A percentile compares a stretch with the other conserved stretches of the same genome.
Conservation (phyloP, 2,113 vertebrate species). For the Manacus vitellinus region DNA sequence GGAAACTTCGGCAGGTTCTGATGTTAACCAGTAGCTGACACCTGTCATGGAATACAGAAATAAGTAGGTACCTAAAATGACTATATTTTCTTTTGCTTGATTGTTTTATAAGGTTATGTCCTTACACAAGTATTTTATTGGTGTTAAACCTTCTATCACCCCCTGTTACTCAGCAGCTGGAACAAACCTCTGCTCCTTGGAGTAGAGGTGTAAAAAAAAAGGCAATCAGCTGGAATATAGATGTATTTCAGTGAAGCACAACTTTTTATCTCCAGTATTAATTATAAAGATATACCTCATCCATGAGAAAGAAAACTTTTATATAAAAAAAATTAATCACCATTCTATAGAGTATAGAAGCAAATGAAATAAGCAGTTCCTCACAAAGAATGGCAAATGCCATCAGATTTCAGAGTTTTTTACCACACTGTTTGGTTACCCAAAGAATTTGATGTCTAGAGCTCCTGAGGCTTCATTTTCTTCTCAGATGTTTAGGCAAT, state of each 20-base stretch:
- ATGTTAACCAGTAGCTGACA: background rate
- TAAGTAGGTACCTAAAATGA: background rate
- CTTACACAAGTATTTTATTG: background rate
- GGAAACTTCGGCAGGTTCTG: background rate
- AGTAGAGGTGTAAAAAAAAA: background rate
- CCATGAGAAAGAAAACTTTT: background rate
- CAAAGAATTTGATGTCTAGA: background rate
- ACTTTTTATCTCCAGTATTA: background rate
- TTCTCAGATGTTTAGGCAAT: background rate
- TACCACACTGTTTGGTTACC: accelerated
- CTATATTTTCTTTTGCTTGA: background rate
- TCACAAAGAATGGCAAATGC: background rate
- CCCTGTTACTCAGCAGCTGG: conserved; percentile 1
- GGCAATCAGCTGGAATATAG: background rate
- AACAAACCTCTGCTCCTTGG: background rate
- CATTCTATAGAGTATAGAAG: background rate
- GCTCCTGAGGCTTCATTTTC: background rate
- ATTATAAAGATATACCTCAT: background rate
- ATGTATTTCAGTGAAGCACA: background rate
- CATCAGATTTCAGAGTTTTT: background rate
- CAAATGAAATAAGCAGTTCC: background rate
- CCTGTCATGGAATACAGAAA: background rate
- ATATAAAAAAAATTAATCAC: background rate
- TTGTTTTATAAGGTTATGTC: background rate
- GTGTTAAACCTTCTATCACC: background rate